Evolutionary conservation across 2,113 vertebrate species (phyloP).

Genomic region (Redunca redunca): DNA sequence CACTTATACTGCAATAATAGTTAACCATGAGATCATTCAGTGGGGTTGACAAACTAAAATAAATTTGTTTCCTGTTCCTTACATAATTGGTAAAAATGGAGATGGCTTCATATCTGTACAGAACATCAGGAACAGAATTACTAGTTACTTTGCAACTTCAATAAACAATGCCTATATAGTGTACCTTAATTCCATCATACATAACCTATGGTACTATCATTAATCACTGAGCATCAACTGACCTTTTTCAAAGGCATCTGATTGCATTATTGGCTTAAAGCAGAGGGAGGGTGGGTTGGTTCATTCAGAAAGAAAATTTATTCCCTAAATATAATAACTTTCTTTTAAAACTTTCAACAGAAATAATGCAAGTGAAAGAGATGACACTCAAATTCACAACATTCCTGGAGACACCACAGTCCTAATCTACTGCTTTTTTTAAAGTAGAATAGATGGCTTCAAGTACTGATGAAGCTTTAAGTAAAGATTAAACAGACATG

Average conservation of each 20-base stretch:
- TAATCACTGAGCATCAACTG: neutral
- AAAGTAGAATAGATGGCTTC: neutral
- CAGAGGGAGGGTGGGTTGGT: neutral
- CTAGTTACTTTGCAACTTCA: neutral
- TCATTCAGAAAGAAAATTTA: slow-evolving; percentile 23
- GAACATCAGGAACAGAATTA: slow-evolving; percentile 9
- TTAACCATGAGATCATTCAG: neutral
- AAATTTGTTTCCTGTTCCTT: neutral
- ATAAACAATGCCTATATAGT: neutral
- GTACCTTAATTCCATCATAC: neutral
- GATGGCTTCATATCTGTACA: neutral
- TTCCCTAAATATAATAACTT: neutral
- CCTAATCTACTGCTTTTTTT: neutral
- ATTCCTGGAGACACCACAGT: neutral
- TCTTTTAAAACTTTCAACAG: slow-evolving; percentile 15
- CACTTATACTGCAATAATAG: neutral
- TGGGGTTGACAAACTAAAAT: neutral
- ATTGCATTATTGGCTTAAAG: neutral
- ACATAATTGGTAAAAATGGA: slow-evolving; percentile 4
- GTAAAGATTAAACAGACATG: neutral
- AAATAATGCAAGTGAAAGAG: slow-evolving; percentile 16
- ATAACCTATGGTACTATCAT: neutral
- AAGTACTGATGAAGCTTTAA: neutral
- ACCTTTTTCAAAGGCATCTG: neutral
- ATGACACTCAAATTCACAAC: neutral